Evolutionary conservation across 2,113 vertebrate species (phyloP).

Genomic region (Corythornis vintsioides): DNA sequence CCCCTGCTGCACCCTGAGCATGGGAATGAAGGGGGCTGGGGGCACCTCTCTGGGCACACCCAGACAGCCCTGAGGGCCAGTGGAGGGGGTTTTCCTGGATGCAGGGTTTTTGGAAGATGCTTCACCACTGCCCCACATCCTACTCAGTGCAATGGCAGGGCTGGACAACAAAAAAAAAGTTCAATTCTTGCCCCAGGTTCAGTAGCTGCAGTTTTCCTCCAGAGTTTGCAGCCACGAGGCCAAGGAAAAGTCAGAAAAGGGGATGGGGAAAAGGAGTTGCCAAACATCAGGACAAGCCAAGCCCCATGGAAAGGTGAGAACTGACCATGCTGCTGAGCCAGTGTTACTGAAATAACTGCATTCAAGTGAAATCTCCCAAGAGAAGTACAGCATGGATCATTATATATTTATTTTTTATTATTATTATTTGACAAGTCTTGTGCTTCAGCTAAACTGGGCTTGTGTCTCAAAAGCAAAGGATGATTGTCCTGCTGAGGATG

Average conservation of each 20-base stretch:
- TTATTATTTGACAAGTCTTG: background rate
- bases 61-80: accelerated
- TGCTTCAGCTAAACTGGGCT: accelerated
- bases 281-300: background rate
- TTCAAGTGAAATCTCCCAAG: background rate
- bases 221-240: background rate
- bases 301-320: background rate
- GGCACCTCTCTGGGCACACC: background rate
- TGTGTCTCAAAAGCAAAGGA: background rate
- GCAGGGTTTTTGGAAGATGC: background rate
- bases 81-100: accelerated
- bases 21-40: background rate
- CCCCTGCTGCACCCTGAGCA: background rate
- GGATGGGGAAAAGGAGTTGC: background rate
- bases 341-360: background rate
- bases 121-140: background rate
- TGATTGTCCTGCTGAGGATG: accelerated
- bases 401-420: background rate
- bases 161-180: background rate
- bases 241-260: background rate
- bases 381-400: background rate
- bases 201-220: background rate
- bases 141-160: accelerated
- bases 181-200: background rate
- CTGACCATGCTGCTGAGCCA: background rate